Evolutionary conservation across 2,888 invertebrate genomes (phyloP).

Genomic region (Ophion obscuratus): DNA sequence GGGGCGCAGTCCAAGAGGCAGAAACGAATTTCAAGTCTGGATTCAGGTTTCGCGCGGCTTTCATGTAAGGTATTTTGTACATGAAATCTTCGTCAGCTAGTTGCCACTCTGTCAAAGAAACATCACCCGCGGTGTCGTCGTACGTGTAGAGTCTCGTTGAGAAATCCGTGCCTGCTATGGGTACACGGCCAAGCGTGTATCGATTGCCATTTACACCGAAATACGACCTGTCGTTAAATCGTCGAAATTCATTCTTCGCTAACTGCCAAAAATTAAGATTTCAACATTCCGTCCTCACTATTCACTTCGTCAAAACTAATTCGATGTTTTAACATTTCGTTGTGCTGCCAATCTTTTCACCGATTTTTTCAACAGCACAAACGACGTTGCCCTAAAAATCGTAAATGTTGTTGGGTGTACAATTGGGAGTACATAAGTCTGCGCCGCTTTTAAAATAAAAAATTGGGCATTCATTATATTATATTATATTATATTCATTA

Average conservation of each 20-base stretch:
- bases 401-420: too few relatives aligned
- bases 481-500: too few relatives aligned
- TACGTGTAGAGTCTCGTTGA: conserved; percentile 93
- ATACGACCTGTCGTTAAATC: conserved; percentile 87
- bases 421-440: too few relatives aligned
- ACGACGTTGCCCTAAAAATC: too few relatives aligned
- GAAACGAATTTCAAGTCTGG: conserved; percentile 85
- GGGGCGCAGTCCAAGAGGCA: conserved; percentile 88
- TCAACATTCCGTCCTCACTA: background rate
- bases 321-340: too few relatives aligned
- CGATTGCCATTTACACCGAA: conserved; percentile 89
- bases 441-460: too few relatives aligned
- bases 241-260: background rate
- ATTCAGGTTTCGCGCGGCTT: conserved; percentile 83
- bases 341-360: too few relatives aligned
- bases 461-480: too few relatives aligned
- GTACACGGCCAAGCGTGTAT: conserved; percentile 92
- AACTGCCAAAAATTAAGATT: too few relatives aligned
- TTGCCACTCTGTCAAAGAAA: conserved; percentile 87
- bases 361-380: too few relatives aligned
- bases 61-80: conserved; percentile 88
- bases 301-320: too few relatives aligned
- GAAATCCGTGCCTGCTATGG: conserved; percentile 95
- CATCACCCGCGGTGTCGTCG: conserved; percentile 88
- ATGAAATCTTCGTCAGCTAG: conserved; percentile 88